phyloP scores from a whole-genome alignment of 1,140 invertebrate species.

The Ericerus pela region DNA sequence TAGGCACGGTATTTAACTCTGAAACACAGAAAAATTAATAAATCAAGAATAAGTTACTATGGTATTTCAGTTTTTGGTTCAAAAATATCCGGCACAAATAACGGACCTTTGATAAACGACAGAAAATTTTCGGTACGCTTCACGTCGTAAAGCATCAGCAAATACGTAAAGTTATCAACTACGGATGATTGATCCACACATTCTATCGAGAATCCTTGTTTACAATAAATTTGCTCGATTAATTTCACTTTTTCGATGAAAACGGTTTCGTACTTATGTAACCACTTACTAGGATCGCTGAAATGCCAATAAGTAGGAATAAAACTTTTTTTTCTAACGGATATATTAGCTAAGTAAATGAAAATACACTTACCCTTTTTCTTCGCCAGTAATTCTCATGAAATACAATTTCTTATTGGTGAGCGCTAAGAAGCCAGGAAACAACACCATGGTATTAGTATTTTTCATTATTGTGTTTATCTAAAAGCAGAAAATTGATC shows the following conservation, averaged over 20 bases:
- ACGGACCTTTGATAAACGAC: not conserved
- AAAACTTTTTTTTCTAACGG: not conserved
- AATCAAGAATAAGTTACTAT: no score
- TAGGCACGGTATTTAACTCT: not conserved
- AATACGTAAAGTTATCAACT: not conserved
- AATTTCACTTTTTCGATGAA: not conserved
- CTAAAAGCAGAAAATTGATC: no score
- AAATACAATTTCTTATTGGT: conserved; percentile 7
- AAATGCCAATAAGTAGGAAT: not conserved
- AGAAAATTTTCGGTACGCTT: not conserved
- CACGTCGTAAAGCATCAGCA: not conserved
- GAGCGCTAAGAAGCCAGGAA: not conserved
- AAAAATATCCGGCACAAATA: not conserved
- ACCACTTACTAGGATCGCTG: not conserved
- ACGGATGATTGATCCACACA: not conserved
- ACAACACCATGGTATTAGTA: not conserved
- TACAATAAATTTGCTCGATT: not conserved
- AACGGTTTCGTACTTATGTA: not conserved
- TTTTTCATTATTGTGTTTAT: not conserved
- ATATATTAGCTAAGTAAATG: no score
- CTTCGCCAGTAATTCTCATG: not conserved
- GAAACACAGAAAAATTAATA: not conserved
- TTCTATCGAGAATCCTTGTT: conserved; percentile 3
- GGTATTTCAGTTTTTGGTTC: no score
- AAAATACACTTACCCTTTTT: conserved; percentile 1